These are phyloP conservation scores for Periphyllus acericola DNA, from an alignment of 2,888 invertebrate genomes.

Conservation along the genomic window DNA sequence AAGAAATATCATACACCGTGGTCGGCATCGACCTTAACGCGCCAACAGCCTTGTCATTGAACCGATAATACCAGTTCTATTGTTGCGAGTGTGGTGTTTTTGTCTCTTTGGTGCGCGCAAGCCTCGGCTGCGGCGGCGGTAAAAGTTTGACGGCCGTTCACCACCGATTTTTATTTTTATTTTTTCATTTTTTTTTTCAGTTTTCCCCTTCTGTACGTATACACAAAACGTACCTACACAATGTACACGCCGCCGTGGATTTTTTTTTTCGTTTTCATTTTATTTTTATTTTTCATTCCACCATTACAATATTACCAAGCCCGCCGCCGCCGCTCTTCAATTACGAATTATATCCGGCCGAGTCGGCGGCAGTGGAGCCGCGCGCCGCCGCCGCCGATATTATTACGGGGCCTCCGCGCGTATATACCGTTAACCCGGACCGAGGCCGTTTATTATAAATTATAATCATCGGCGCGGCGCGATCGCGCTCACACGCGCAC, in stretches of 20 bases:
- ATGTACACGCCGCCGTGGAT: neutral
- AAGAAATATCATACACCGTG: neutral
- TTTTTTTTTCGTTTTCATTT: neutral
- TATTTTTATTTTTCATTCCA: neutral
- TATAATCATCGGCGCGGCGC: conserved; percentile 13
- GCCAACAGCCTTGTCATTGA: conserved; percentile 53
- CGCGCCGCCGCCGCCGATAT: too few species aligned
- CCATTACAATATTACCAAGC: neutral
- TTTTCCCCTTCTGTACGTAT: conserved; percentile 1
- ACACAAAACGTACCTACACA: too few species aligned
- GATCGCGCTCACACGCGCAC: neutral
- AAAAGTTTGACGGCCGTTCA: conserved; percentile 51
- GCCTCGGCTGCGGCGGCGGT: conserved; percentile 23
- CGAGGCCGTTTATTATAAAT: conserved; percentile 50
- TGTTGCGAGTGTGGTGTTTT: conserved; percentile 1
- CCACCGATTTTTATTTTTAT: neutral
- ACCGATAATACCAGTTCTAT: conserved; percentile 42
- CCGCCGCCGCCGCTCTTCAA: conserved; percentile 16
- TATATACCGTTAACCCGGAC: conserved; percentile 48
- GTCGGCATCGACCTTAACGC: conserved; percentile 39
- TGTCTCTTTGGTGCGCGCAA: neutral
- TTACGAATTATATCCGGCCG: conserved; percentile 56
- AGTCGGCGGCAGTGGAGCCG: conserved; percentile 23
- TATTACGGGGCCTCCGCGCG: conserved; percentile 37
- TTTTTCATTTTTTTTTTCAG: neutral